Conservation (phyloP, 2,888 invertebrate genomes). For the Willowsia nigromaculata region DNA sequence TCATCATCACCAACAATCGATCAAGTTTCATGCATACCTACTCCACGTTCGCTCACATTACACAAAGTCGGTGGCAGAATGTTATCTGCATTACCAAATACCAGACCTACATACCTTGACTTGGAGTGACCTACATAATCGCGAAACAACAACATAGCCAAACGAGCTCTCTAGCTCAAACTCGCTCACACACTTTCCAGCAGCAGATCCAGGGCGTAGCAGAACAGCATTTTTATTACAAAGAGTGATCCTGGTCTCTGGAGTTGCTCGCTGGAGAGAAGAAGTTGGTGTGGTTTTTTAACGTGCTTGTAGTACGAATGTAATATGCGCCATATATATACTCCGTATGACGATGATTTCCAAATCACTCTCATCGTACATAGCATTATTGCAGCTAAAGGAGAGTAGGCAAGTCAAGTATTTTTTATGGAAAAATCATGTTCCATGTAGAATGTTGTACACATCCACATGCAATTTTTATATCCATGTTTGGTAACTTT, state of each 20-base stretch:
- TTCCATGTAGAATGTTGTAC: neutral
- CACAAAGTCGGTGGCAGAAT: neutral
- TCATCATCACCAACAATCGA: neutral
- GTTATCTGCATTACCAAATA: slow-evolving; percentile 47
- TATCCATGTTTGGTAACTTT: slow-evolving; percentile 38
- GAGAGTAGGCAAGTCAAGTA: neutral
- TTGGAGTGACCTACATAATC: slow-evolving; percentile 52
- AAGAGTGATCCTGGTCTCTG: neutral
- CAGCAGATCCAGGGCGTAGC: slow-evolving; percentile 10
- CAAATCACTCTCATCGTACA: neutral
- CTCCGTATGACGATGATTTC: neutral
- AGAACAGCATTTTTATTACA: slow-evolving; percentile 5
- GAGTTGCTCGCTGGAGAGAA: slow-evolving; percentile 1
- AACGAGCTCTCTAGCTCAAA: slow-evolving; percentile 17
- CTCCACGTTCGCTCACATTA: neutral
- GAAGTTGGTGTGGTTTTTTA: neutral
- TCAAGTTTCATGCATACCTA: neutral
- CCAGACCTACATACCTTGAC: slow-evolving; percentile 55
- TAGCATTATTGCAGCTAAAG: neutral
- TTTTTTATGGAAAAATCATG: slow-evolving; percentile 14
- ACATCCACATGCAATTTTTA: slow-evolving; percentile 34
- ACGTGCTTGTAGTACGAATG: neutral
- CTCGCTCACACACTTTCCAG: slow-evolving; percentile 28
- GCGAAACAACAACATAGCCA: slow-evolving; percentile 13
- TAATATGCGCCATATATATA: neutral